Percentiles rank a stretch among this genome's conserved stretches.
phyloP scores from a whole-genome alignment of 1,140 invertebrate species.

The Caenorhabditis latens region DNA sequence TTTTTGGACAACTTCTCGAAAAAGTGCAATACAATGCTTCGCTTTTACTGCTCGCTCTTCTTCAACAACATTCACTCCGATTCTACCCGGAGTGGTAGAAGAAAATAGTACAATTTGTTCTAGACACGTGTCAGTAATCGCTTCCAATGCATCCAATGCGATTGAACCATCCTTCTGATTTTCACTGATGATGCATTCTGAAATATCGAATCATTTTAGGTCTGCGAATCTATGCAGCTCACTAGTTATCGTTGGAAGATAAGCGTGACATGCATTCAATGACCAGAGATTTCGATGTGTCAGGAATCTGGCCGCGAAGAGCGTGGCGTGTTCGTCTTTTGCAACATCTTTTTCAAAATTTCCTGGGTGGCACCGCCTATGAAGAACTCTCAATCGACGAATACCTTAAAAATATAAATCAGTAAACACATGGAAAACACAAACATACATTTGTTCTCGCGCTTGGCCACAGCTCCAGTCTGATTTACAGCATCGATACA shows the following conservation, averaged over 20 bases:
- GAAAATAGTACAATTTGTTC: not conserved
- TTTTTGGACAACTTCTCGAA: not conserved
- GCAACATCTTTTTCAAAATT: not conserved
- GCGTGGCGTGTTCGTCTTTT: not conserved
- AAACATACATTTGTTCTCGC: not conserved
- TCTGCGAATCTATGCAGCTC: not conserved
- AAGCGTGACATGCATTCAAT: not conserved
- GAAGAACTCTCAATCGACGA: not conserved
- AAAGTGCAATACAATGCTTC: not conserved
- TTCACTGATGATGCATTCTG: not conserved
- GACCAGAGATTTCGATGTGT: not conserved
- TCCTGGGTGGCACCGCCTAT: not conserved
- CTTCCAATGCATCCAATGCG: not conserved
- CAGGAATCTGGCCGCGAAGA: not conserved
- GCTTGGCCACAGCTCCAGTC: not conserved
- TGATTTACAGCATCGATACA: not conserved
- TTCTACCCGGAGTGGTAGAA: not conserved
- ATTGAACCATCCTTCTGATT: not conserved
- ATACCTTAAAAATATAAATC: not conserved
- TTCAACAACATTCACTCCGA: not conserved
- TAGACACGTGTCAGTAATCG: not conserved
- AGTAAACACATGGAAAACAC: not conserved
- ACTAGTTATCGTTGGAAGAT: not conserved
- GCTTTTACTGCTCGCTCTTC: not conserved
- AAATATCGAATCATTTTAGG: not conserved